Evolutionary conservation across 2,113 vertebrate species (phyloP), one percentile per base, ranked within the genome.

Genomic region (Bostrychus sinensis): DNA sequence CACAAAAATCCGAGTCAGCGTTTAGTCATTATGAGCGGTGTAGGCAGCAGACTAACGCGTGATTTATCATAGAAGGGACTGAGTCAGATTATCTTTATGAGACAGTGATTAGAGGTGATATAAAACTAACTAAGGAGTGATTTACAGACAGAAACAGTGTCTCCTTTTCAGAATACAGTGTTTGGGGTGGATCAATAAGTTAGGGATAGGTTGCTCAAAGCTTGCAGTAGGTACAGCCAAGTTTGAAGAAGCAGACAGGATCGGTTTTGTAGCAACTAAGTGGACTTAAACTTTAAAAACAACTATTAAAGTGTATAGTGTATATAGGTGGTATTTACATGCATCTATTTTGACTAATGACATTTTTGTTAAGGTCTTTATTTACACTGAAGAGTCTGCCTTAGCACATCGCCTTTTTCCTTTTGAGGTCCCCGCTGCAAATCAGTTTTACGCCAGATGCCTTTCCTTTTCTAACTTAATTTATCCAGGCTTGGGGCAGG

Each of bases 21-120:
- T 51, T 51, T 51, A n/a, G 25, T 28, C 16, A 51, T 17, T 51
- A 51, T n/a, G 37, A 14, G 12, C 13, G 13, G 37, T 39, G 12
- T 34, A 14, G n/a, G n/a, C n/a, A n/a, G 25, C 16, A 30, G 25
- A 7, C 11, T 28, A 17, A 39, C 28, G 25, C 14, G 48, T 30
- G 48, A 51, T 51, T 51, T 51, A 30, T 51, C 48, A 28, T 17
- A 28, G 48, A 23, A 51, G 25, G 23, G 23, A 28, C 48, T 51
- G 25, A 1, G 14, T 51, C 16, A 51, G 48, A 51, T 51, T 51
- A 51, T 51, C 23, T 51, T 51, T 51, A 51, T 51, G 48, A 51
- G 6, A 23, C 48, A 9, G 23, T 51, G 48, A 30, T 28, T 51
- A 51, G 48, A 51, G 48, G 13, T 30, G 48, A 51, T 23, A 30